Evolutionary conservation across 2,888 invertebrate genomes (phyloP), one percentile per base, ranked within the genome.

Genomic region (Hypolimnas misippus): DNA sequence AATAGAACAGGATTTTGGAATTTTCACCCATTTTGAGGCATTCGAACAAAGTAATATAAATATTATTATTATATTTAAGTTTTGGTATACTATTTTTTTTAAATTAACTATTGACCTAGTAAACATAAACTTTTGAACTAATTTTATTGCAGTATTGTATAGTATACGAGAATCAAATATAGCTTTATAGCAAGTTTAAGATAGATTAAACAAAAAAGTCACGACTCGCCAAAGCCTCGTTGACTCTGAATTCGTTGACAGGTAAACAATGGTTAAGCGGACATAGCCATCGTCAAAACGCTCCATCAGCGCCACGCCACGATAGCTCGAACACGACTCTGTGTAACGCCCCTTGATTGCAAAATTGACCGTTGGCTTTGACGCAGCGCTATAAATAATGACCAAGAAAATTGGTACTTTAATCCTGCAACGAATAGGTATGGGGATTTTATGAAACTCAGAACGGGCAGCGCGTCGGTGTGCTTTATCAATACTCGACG

Each of bases 191-290:
- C n/a, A n/a, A n/a, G n/a, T n/a, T n/a, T n/a, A n/a, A n/a, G n/a
- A n/a, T n/a, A n/a, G n/a, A n/a, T n/a, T n/a, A n/a, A n/a, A n/a
- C n/a, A n/a, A n/a, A n/a, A n/a, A n/a, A n/a, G n/a, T n/a, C n/a
- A n/a, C n/a, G n/a, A n/a, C n/a, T n/a, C 3, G 40, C 40, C n/a
- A 29, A 5, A 14, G 49, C 14, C 1, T 25, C 49, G 49, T 14
- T 14, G 14, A 14, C 29, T 19, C 19, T 29, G 29, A 38, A 57
- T 70, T 70, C 70, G 69, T 67, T 68, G 72, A 70, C 72, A 77
- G 69, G 72, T 77, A 84, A 86, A 86, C 86, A 86, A 82, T 79
- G 80, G 80, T 81, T 78, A 68, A 71, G 78, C 73, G 72, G 75
- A 56, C 66, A 56, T 51, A 42, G 73, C 73, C 74, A 74, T 73